Evolutionary conservation across 2,888 invertebrate species (phyloP), one percentile per base, ranked within the genome.

Genomic region (Neoaliturus tenellus): DNA sequence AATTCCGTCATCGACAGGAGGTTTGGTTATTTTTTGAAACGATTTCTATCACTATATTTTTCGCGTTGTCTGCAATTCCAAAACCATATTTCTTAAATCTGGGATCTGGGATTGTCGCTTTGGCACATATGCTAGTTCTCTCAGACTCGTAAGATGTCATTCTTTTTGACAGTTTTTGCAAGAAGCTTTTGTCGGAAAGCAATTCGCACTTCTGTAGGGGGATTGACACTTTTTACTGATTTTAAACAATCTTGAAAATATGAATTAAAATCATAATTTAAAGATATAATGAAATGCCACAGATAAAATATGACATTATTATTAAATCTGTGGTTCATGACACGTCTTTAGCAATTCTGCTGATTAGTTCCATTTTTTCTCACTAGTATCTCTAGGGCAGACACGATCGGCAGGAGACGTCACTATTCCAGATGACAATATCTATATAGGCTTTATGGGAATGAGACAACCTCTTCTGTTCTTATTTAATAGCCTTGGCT

Each of bases 31-130:
- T 23, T 28, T 80, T 55, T 31, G n/a, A 33, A 2, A 80, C 28
- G 2, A 80, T n/a, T 35, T 80, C 28, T n/a, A 23, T 55, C 6
- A 80, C 80, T 12, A 31, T 55, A 51, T n/a, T 55, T 25, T n/a
- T 55, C n/a, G n/a, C n/a, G 20, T 51, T 80, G 31, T 20, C 35
- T 12, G 23, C 2, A 10, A 25, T 20, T 41, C 75, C 75, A 41
- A 75, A 75, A 6, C 75, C 41, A 41, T n/a, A 75, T 44, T 75
- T 75, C 28, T 75, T 75, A 75, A 75, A 75, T 28, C 75, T 41
- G 1, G 75, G 41, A 31, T 75, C 75, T 3, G 41, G 1, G 2
- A 75, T 75, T 2, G 75, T 75, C n/a, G 75, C 75, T 44, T 75
- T 75, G 12, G 75, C 75, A 41, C 75, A 75, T 12, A n/a, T 41